phyloP scores from a whole-genome alignment of 2,797 vertebrate species.

The Acrossocheilus wenchowensis region DNA sequence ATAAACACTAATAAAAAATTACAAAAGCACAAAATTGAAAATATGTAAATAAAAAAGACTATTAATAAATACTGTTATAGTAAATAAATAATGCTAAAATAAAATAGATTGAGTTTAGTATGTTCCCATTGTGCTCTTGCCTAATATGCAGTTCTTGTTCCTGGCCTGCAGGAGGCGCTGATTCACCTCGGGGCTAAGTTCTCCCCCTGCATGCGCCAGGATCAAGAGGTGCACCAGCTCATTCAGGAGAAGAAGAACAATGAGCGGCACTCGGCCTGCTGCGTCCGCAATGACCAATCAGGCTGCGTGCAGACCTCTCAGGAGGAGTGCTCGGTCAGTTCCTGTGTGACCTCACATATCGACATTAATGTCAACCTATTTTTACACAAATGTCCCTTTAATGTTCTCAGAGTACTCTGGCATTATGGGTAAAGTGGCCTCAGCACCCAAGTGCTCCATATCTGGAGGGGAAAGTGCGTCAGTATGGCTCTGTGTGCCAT shows the following conservation, averaged over 20 bases:
- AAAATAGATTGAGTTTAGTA: not conserved
- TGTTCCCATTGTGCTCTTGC: too few relatives aligned
- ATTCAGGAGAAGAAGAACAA: slow-evolving; percentile 83
- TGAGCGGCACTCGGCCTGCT: slow-evolving; percentile 93
- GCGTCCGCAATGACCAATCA: slow-evolving; percentile 94
- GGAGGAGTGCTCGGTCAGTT: slow-evolving; percentile 94
- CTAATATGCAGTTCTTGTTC: slow-evolving; percentile 4
- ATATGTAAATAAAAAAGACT: not conserved
- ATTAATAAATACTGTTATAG: not conserved
- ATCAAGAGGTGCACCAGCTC: slow-evolving; percentile 90
- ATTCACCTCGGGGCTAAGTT: slow-evolving; percentile 99
- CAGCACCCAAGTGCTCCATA: slow-evolving; percentile 83
- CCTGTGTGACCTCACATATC: not conserved
- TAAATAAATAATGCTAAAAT: not conserved
- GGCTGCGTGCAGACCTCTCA: slow-evolving; percentile 94
- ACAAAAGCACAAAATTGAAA: not conserved
- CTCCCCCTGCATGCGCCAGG: slow-evolving; percentile 96
- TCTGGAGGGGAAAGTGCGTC: slow-evolving; percentile 79
- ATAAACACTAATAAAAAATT: not conserved
- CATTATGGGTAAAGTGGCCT: slow-evolving; percentile 97
- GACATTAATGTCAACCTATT: not conserved
- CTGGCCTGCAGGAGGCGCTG: slow-evolving; percentile 85
- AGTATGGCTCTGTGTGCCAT: slow-evolving; percentile 92
- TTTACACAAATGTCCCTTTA: slow-evolving; percentile 49
- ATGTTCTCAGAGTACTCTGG: slow-evolving; percentile 85